Evolutionary conservation across 2,888 invertebrate genomes (phyloP).

Genomic region (Hydrotaea cyrtoneurina): DNA sequence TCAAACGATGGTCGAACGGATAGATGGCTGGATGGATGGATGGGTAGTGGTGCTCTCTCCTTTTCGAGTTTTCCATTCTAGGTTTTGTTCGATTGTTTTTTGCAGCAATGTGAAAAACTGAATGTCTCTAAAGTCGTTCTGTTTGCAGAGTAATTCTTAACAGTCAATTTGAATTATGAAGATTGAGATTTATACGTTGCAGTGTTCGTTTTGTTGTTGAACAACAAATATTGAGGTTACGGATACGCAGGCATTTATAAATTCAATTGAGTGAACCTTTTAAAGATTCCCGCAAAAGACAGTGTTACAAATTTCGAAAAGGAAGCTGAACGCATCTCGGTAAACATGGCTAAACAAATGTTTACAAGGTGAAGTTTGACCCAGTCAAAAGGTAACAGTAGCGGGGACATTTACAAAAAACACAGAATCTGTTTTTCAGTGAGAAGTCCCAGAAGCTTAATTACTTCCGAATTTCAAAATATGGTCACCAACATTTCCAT

Average conservation of each 20-base stretch:
- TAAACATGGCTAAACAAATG: too few relatives aligned
- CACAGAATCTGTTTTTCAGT: too few relatives aligned
- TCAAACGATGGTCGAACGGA: background rate
- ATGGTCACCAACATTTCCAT: too few relatives aligned
- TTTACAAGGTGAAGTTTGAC: too few relatives aligned
- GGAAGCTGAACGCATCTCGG: too few relatives aligned
- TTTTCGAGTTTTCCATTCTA: background rate
- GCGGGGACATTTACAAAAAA: too few relatives aligned
- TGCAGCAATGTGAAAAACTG: slow-evolving; percentile 22
- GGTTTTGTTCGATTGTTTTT: background rate
- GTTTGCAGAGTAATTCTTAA: slow-evolving; percentile 58
- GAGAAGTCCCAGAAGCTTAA: too few relatives aligned
- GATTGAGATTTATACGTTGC: slow-evolving; percentile 24
- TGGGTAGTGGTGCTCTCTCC: background rate
- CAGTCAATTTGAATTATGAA: slow-evolving; percentile 60
- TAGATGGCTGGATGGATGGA: background rate
- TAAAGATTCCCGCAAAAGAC: background rate
- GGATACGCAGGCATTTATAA: background rate
- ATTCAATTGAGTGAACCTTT: background rate
- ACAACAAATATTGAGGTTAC: slow-evolving; percentile 8
- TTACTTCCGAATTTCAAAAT: too few relatives aligned
- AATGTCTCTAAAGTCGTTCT: slow-evolving; percentile 25
- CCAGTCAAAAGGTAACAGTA: too few relatives aligned
- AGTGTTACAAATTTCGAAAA: too few relatives aligned
- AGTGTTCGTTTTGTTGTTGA: background rate